A percentile compares a stretch with the other conserved stretches of the same genome.
Evolutionary conservation across 2,888 invertebrate genomes (phyloP).

Genomic region (Synergus gifuensis): DNA sequence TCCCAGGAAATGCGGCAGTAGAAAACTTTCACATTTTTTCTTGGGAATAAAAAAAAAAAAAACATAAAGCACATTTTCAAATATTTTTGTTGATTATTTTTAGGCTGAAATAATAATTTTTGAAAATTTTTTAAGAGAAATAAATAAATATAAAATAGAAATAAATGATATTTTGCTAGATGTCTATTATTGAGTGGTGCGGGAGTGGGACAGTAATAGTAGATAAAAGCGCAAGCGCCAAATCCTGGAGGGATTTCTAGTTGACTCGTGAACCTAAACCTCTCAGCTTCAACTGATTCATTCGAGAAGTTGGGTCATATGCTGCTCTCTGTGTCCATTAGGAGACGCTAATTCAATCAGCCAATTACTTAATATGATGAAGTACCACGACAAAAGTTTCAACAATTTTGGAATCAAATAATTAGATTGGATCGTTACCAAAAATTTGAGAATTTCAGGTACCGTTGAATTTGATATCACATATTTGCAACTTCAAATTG

Average conservation of each 20-base stretch:
- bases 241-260: not conserved
- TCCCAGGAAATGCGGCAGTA: not conserved
- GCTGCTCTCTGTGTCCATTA: not conserved
- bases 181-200: not conserved
- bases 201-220: not conserved
- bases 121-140: not conserved
- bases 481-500: too few relatives aligned
- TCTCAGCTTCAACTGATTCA: not conserved
- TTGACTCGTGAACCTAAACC: not conserved
- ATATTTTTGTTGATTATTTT: not conserved
- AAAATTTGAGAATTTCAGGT: too few relatives aligned
- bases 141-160: too few relatives aligned
- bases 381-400: not conserved
- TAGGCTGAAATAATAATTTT: not conserved
- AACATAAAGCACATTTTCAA: not conserved
- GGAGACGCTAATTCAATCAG: not conserved
- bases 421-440: too few relatives aligned
- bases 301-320: not conserved
- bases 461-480: too few relatives aligned
- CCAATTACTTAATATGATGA: not conserved
- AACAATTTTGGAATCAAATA: not conserved
- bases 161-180: not conserved
- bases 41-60: not conserved
- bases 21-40: not conserved
- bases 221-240: not conserved